A percentile compares a stretch with the other conserved stretches of the same genome.
Conservation (phyloP, 2,797 vertebrate species). For the Alectoris magna region DNA sequence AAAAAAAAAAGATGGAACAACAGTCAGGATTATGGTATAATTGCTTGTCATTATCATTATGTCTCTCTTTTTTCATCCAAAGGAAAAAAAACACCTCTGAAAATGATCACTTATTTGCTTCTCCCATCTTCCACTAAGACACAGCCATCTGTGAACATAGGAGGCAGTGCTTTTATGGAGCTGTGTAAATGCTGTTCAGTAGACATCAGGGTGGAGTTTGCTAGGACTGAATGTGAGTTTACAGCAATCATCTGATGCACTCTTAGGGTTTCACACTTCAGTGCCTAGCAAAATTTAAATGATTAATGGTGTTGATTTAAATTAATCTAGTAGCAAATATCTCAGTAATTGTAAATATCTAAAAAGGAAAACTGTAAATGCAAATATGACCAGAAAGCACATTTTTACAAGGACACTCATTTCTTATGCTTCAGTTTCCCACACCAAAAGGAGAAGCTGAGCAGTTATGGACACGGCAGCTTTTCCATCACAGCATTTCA, state of each 20-base stretch:
- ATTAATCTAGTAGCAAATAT: background rate
- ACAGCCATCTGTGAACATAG: accelerated
- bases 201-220: background rate
- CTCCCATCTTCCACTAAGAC: background rate
- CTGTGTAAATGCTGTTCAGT: too few relatives aligned
- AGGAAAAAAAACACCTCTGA: background rate
- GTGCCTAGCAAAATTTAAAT: background rate
- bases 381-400: background rate
- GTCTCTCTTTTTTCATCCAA: background rate
- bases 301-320: background rate
- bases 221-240: background rate
- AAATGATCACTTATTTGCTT: background rate
- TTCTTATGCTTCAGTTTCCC: background rate
- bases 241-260: too few relatives aligned
- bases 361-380: background rate
- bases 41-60: too few relatives aligned
- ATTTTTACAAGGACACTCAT: background rate
- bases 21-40: background rate
- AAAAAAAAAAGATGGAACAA: too few relatives aligned
- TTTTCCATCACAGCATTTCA: background rate
- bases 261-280: background rate
- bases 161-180: background rate
- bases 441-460: background rate
- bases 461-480: background rate
- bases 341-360: background rate